Evolutionary conservation across 2,888 invertebrate species (phyloP), one percentile per base, ranked within the genome.

Genomic region (Epicampocera succincta): DNA sequence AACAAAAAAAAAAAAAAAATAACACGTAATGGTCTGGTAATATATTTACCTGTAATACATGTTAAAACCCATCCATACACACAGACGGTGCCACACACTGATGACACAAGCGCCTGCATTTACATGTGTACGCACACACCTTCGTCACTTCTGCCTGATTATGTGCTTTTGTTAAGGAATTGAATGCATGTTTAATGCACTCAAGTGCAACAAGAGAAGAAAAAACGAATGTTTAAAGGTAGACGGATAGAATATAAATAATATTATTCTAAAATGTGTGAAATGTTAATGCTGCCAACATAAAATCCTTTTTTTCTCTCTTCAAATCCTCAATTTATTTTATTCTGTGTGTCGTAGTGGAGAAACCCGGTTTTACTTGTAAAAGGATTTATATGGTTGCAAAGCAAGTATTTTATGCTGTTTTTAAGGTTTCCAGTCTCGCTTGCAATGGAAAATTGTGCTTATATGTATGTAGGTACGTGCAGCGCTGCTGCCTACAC

Each of bases 21-120:
- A 52, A 33, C 65, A 75, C 66, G 48, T 72, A 72, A 71, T 65
- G 75, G 58, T 65, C 13, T n/a, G 42, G 42, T 72, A 80, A 80
- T 80, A 44, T 61, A 46, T 76, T 76, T 80, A 80, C 44, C 33
- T 21, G 75, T 66, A 17, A 48, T 66, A 40, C 52, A 66, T 38
- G 40, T 25, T 33, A 33, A 58, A 50, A 21, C 19, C 19, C 46
- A 15, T 25, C 40, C 50, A 60, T 6, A 56, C 38, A 15, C 5
- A 38, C 13, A 21, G 4, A 33, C 44, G 19, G 5, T 19, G 13
- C 33, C 5, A 12, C 13, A 33, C 33, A 33, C 33, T 33, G 3
- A 9, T 5, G 5, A 25, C 33, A 29, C 33, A 33, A 9, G 8
- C 33, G 8, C 3, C 5, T 33, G 6, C n/a, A 25, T 21, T 13